phyloP scores from a whole-genome alignment of 2,113 vertebrate species.

The Galemys pyrenaicus region DNA sequence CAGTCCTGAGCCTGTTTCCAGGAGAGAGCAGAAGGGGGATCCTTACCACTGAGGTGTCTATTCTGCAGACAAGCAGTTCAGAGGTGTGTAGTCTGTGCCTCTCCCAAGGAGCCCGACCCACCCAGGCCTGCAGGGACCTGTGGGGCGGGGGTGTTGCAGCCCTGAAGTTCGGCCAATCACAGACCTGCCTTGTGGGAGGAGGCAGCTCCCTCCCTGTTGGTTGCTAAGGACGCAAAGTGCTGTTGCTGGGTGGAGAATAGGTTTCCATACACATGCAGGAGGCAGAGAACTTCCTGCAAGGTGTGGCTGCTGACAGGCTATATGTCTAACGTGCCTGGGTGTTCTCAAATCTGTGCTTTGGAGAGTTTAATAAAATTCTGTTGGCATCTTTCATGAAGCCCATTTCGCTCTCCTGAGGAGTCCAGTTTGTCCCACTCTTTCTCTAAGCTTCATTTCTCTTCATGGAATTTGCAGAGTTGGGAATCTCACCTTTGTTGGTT shows the following conservation, averaged over 20 bases:
- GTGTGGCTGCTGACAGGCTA: neutral
- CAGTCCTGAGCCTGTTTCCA: neutral
- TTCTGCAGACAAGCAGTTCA: neutral
- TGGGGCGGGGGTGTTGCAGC: rapidly evolving
- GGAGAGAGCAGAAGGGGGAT: neutral
- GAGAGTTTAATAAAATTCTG: neutral
- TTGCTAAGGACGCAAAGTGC: slow-evolving; percentile 66
- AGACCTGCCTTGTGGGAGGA: rapidly evolving
- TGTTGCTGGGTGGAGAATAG: slow-evolving; percentile 54
- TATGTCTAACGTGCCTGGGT: too few species aligned
- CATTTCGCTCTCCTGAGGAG: neutral
- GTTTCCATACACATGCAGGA: neutral
- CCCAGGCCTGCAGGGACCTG: rapidly evolving
- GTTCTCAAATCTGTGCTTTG: neutral
- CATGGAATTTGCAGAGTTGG: neutral
- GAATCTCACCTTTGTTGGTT: neutral
- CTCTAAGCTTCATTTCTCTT: neutral
- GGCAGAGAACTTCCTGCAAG: too few species aligned
- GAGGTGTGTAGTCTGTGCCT: rapidly evolving
- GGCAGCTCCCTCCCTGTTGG: neutral
- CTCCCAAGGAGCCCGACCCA: rapidly evolving
- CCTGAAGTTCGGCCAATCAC: slow-evolving; percentile 8
- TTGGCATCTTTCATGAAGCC: neutral
- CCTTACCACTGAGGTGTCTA: neutral
- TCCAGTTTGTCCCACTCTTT: rapidly evolving